A percentile compares a stretch with the other conserved stretches of the same genome.
phyloP scores from a whole-genome alignment of 2,797 vertebrate genomes.

The Rhadinocentrus ornatus region DNA sequence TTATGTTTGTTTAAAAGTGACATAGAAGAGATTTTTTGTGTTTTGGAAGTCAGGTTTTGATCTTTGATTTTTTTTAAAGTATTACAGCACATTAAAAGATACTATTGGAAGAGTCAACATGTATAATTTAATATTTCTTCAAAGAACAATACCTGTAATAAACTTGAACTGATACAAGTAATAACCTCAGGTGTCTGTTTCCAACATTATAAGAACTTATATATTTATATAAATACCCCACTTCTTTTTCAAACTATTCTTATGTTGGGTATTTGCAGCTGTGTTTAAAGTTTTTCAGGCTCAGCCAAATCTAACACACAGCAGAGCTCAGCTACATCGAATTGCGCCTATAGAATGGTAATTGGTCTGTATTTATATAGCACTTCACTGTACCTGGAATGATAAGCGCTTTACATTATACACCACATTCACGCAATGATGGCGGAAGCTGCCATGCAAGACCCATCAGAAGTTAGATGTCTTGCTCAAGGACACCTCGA shows the following conservation, averaged over 20 bases:
- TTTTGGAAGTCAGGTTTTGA: neutral
- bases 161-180: neutral
- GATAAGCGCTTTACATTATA: too few species aligned
- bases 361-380: too few species aligned
- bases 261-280: neutral
- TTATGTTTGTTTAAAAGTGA: neutral
- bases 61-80: neutral
- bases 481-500: too few species aligned
- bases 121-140: neutral
- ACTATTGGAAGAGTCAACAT: neutral
- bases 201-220: neutral
- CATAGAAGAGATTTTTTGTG: neutral
- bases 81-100: slow-evolving; percentile 1
- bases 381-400: too few species aligned
- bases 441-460: too few species aligned
- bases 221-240: neutral
- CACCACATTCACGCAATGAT: too few species aligned
- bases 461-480: too few species aligned
- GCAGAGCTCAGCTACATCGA: neutral
- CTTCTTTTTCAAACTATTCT: neutral
- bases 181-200: neutral
- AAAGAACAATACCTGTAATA: neutral
- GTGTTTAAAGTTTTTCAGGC: neutral
- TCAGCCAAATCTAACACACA: neutral
- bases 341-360: neutral